Conservation (phyloP, 2,113 vertebrate genomes). For the Shinisaurus crocodilurus region DNA sequence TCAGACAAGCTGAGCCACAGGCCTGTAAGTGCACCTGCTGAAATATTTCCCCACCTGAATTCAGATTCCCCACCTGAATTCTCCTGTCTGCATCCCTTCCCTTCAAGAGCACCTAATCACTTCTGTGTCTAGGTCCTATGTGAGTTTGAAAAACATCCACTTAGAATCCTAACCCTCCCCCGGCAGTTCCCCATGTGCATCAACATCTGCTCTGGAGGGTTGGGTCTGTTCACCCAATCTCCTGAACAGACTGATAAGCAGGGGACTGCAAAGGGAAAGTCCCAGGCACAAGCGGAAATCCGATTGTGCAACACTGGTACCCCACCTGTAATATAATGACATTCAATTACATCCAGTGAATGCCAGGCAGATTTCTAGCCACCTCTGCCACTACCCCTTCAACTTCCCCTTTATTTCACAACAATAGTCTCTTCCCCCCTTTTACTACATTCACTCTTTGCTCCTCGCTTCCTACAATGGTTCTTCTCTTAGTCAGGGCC, state of each 20-base stretch:
- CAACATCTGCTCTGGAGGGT: too few relatives aligned
- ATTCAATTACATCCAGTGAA: not conserved
- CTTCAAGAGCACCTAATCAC: not conserved
- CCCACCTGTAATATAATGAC: too few relatives aligned
- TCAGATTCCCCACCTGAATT: not conserved
- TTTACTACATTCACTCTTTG: not conserved
- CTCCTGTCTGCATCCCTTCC: not conserved
- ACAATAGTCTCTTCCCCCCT: too few relatives aligned
- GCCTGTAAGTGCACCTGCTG: not conserved
- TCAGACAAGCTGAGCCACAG: too few relatives aligned
- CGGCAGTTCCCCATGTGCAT: too few relatives aligned
- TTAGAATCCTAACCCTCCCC: too few relatives aligned
- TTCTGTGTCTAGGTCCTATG: not conserved
- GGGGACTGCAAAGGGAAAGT: too few relatives aligned
- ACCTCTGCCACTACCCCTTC: not conserved
- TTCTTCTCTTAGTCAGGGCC: too few relatives aligned
- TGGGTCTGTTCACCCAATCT: too few relatives aligned
- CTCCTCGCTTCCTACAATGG: not conserved
- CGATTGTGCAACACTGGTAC: too few relatives aligned
- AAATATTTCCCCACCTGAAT: not conserved
- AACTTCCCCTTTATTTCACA: not conserved
- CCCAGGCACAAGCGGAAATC: too few relatives aligned
- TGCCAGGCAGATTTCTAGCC: not conserved
- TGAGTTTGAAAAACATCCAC: not conserved
- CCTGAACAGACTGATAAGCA: too few relatives aligned